Percentiles rank a stretch among this genome's conserved stretches.
phyloP scores from a whole-genome alignment of 2,113 vertebrate genomes.

The Saimiri boliviensis region DNA sequence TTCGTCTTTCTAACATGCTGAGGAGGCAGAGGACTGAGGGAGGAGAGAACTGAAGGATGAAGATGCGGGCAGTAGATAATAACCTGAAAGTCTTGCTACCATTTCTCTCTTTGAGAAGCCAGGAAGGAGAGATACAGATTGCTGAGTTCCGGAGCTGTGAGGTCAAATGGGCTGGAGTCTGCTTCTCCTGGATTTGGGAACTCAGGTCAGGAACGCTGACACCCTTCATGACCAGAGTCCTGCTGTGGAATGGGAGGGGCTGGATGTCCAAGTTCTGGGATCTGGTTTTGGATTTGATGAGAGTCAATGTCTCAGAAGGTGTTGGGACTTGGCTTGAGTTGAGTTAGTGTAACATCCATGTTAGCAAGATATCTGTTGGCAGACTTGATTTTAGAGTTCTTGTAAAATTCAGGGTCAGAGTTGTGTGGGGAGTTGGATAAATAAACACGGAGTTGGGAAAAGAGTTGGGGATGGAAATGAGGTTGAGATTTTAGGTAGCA shows the following conservation, averaged over 20 bases:
- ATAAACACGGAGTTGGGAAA: neutral
- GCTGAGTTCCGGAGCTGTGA: neutral
- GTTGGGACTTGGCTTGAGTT: neutral
- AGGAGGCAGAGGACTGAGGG: neutral
- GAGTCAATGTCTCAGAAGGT: neutral
- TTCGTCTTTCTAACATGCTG: neutral
- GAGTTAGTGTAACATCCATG: fast-evolving
- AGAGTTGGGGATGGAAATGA: neutral
- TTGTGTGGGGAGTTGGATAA: neutral
- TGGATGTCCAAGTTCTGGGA: neutral
- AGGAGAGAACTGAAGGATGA: neutral
- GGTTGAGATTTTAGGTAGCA: neutral
- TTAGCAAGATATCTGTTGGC: neutral
- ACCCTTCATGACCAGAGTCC: neutral
- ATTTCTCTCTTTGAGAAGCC: neutral
- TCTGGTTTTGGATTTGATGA: neutral
- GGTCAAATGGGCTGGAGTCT: neutral
- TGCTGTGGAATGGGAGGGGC: neutral
- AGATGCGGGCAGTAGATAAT: neutral
- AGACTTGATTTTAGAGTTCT: neutral
- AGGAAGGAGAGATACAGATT: neutral
- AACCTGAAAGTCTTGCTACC: neutral
- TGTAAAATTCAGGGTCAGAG: neutral
- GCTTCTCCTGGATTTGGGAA: neutral
- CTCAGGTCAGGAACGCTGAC: neutral